phyloP scores from a whole-genome alignment of 2,888 invertebrate species.

The Apamea anceps region DNA sequence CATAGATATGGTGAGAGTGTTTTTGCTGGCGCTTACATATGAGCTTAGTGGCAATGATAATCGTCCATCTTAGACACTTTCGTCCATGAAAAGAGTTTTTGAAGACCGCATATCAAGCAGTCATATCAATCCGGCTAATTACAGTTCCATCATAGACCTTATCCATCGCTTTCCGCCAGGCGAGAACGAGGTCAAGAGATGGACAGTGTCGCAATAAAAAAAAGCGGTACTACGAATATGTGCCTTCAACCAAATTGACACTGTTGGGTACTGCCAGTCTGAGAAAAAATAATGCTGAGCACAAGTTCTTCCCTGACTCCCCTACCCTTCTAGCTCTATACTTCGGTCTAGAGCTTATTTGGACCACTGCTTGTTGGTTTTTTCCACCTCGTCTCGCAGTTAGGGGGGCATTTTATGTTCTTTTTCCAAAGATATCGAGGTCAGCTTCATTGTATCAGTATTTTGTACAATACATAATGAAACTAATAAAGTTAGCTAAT shows the following conservation, averaged over 20 bases:
- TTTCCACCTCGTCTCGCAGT: neutral
- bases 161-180: too few species aligned
- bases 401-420: neutral
- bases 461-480: neutral
- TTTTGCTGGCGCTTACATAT: neutral
- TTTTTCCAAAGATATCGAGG: neutral
- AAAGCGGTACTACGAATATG: neutral
- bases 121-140: too few species aligned
- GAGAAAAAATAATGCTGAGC: neutral
- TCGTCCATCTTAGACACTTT: neutral
- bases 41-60: neutral
- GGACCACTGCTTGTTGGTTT: neutral
- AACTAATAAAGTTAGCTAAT: neutral
- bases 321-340: neutral
- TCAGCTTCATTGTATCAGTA: constrained; percentile 7
- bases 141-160: too few species aligned
- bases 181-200: too few species aligned
- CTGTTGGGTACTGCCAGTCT: neutral
- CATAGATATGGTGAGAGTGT: neutral
- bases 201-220: too few species aligned
- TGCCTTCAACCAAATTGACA: neutral
- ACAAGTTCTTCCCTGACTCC: neutral
- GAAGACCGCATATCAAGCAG: neutral
- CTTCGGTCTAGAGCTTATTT: neutral
- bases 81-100: neutral